Evolutionary conservation across 2,113 vertebrate species (phyloP), one percentile per base, ranked within the genome.

Genomic region (Collichthys lucidus): DNA sequence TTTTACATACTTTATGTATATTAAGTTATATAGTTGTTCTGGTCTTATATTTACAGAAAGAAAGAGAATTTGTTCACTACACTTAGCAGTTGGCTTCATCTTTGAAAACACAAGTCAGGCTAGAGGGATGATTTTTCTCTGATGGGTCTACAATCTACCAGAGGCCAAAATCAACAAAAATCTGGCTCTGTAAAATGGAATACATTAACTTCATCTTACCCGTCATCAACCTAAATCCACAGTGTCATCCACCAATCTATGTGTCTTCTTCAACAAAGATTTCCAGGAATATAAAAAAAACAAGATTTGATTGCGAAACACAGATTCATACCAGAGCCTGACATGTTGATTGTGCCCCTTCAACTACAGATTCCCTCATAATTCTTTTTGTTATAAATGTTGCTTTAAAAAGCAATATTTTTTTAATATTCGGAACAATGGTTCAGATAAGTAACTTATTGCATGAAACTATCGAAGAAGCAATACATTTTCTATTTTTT

Each of bases 121-220:
- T 24, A 8, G 31, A 74, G 20, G 35, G 49, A 50, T 49, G 44
- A 22, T 59, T 26, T 67, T 47, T 29, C 55, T 82, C 14, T 67
- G 70, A 83, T 76, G 67, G 42, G 5, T n/a, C n/a, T 26, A 42
- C 53, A 40, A 50, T 64, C 7, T 3, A 46, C 29, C n/a, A 11
- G 22, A 47, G n/a, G 59, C 74, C 56, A 79, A 68, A 47, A 68
- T 57, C 83, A 86, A 84, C 65, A 75, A 44, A 7, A 4, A 1
- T 17, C 20, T 76, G 87, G 65, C 81, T 67, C 59, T 16, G 47
- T 19, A 3, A 46, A 20, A 46, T 6, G 46, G 73, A 77, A 44
- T 11, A 19, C 53, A 72, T 76, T 56, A 14, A 57, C 57, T 56
- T 61, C 56, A 65, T 15, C 4, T 71, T 40, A 47, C 19, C 24